phyloP scores from a whole-genome alignment of 2,113 vertebrate genomes.

The Pelecanus crispus region DNA sequence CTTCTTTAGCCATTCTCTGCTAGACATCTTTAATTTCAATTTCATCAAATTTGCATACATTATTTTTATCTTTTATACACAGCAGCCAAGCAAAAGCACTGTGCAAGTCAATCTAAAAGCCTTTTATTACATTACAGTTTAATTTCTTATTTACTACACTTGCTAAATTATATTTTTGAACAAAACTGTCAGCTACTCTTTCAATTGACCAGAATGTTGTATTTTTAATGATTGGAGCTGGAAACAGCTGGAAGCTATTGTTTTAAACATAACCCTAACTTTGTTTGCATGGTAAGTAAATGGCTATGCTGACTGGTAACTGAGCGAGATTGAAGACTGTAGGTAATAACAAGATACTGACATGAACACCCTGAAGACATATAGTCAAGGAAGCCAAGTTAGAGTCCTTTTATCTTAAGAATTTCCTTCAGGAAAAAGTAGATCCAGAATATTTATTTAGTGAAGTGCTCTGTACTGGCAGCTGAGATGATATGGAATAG shows the following conservation, averaged over 20 bases:
- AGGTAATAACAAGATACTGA: slow-evolving; percentile 8
- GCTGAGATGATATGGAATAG: not conserved
- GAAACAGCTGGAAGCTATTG: slow-evolving; percentile 41
- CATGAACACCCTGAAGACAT: slow-evolving; percentile 4
- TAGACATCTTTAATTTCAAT: slow-evolving; percentile 56
- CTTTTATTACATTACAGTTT: slow-evolving; percentile 47
- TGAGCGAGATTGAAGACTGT: not conserved
- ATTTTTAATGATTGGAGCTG: slow-evolving; percentile 31
- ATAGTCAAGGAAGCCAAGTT: not conserved
- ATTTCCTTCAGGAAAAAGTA: not conserved
- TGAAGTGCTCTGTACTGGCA: not conserved
- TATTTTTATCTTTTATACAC: slow-evolving; percentile 67
- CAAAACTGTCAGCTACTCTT: slow-evolving; percentile 42
- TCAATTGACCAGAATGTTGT: slow-evolving; percentile 32
- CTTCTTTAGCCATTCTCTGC: slow-evolving; percentile 34
- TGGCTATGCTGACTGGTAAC: not conserved
- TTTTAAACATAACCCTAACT: slow-evolving; percentile 34
- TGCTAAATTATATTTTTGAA: slow-evolving; percentile 54
- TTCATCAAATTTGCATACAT: slow-evolving; percentile 64
- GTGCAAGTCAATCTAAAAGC: slow-evolving; percentile 19
- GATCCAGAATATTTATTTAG: not conserved
- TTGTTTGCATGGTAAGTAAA: slow-evolving; percentile 28
- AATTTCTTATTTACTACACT: slow-evolving; percentile 27
- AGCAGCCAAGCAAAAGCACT: slow-evolving; percentile 14
- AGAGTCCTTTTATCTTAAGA: not conserved